phyloP scores from a whole-genome alignment of 2,888 invertebrate species.

The Pristionchus entomophagus region DNA sequence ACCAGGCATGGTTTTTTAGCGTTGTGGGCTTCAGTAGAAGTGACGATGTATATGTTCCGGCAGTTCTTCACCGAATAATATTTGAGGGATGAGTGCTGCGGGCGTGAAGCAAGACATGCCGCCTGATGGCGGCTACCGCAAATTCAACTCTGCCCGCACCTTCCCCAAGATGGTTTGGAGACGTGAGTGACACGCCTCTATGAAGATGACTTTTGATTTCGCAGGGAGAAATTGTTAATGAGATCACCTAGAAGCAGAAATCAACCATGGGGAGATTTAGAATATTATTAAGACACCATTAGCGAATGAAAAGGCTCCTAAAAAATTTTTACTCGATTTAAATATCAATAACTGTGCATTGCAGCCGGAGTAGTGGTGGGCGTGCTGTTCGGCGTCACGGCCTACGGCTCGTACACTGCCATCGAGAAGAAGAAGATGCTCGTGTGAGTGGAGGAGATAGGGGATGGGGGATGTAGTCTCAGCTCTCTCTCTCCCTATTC shows the following conservation, averaged over 20 bases:
- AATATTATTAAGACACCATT: neutral
- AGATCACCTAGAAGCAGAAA: neutral
- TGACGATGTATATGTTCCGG: no score
- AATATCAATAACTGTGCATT: slow-evolving; percentile 41
- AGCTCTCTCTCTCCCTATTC: no score
- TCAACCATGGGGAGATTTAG: neutral
- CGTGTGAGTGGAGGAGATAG: neutral
- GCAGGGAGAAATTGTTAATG: neutral
- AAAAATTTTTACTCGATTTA: neutral
- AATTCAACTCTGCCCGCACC: slow-evolving; percentile 80
- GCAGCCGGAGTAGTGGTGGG: slow-evolving; percentile 64
- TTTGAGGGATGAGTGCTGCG: slow-evolving; percentile 37
- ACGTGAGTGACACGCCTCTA: slow-evolving; percentile 67
- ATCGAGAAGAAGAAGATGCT: slow-evolving; percentile 49
- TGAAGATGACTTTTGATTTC: no score
- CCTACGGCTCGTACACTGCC: slow-evolving; percentile 61
- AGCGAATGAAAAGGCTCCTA: neutral
- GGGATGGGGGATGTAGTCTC: no score
- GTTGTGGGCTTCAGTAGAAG: no score
- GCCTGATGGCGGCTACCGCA: slow-evolving; percentile 90
- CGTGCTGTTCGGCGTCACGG: slow-evolving; percentile 60
- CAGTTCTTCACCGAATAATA: neutral
- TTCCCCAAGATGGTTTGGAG: slow-evolving; percentile 73
- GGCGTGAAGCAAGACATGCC: slow-evolving; percentile 87
- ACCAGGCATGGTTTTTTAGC: neutral